Percentiles rank a stretch among this genome's conserved stretches.
These are phyloP conservation scores for Cryptoprocta ferox DNA, from an alignment of 2,797 vertebrate genomes.

Conservation along the genomic window DNA sequence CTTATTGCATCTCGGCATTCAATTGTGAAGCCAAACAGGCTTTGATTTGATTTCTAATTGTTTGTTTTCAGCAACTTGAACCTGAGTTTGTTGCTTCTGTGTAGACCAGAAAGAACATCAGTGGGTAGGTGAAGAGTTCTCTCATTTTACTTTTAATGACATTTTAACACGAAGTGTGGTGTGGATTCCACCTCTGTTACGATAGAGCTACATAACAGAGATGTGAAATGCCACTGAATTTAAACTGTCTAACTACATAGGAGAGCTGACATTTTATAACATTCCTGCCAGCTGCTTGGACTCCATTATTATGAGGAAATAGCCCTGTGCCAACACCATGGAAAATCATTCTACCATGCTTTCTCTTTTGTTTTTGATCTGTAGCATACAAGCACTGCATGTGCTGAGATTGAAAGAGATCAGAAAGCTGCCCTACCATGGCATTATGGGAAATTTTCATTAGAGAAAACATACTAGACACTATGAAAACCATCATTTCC, in stretches of 20 bases:
- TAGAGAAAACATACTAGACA: constrained; percentile 10
- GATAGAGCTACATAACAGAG: constrained; percentile 44
- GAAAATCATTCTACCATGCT: constrained; percentile 75
- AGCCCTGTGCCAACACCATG: constrained; percentile 70
- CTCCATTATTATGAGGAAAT: constrained; percentile 78
- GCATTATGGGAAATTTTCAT: constrained; percentile 54
- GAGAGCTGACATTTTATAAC: constrained; percentile 67
- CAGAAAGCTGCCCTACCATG: neutral
- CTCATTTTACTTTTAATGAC: constrained; percentile 62
- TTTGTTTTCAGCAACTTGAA: constrained; percentile 77
- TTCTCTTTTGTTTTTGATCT: constrained; percentile 79
- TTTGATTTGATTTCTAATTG: constrained; percentile 80
- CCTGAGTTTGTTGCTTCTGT: constrained; percentile 17
- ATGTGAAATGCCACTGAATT: constrained; percentile 69
- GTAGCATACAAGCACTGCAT: constrained; percentile 35
- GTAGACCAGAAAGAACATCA: constrained; percentile 60
- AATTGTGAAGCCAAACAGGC: constrained; percentile 64
- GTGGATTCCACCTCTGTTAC: constrained; percentile 45
- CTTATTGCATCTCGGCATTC: constrained; percentile 55
- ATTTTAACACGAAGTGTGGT: constrained; percentile 54
- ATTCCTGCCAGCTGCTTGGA: constrained; percentile 71
- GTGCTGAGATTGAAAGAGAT: constrained; percentile 44
- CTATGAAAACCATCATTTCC: constrained; percentile 29
- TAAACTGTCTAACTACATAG: constrained; percentile 53
- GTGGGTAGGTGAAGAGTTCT: constrained; percentile 69